phyloP scores from a whole-genome alignment of 1,140 invertebrate genomes.

The Pemphigus obesinymphae region DNA sequence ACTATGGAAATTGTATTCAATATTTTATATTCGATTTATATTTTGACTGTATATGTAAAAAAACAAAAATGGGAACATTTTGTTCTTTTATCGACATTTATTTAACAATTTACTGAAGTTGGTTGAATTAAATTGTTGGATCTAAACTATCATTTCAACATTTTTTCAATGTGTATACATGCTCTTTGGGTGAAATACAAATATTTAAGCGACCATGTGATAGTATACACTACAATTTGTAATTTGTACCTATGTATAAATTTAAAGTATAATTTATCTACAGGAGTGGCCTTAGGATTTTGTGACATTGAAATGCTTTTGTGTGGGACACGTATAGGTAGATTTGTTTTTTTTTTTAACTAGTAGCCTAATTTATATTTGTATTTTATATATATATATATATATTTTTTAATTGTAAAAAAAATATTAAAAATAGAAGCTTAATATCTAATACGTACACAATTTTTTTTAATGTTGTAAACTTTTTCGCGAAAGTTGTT shows the following conservation, averaged over 20 bases:
- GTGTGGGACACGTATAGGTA: constrained; percentile 9
- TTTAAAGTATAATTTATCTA: not conserved
- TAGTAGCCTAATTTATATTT: constrained; percentile 16
- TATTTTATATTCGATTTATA: too few species aligned
- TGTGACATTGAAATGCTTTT: constrained; percentile 26
- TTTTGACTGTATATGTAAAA: too few species aligned
- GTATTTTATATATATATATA: constrained; percentile 26
- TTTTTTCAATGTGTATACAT: not conserved
- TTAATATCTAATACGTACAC: constrained; percentile 10
- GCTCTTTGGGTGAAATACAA: not conserved
- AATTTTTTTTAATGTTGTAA: constrained; percentile 8
- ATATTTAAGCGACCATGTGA: constrained; percentile 21
- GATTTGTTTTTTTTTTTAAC: constrained; percentile 7
- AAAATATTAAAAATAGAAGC: constrained; percentile 22
- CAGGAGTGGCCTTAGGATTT: constrained; percentile 23
- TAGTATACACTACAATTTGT: constrained; percentile 23
- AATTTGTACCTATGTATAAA: not conserved
- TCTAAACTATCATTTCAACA: not conserved
- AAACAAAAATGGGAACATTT: too few species aligned
- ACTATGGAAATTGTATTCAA: too few species aligned
- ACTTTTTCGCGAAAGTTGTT: not conserved
- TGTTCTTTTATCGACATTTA: too few species aligned
- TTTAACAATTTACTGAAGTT: not conserved
- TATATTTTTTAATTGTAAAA: constrained; percentile 31
- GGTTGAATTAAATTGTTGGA: not conserved